These are phyloP conservation scores for Sardinella longiceps DNA, from an alignment of 2,797 vertebrate genomes.

Conservation along the genomic window DNA sequence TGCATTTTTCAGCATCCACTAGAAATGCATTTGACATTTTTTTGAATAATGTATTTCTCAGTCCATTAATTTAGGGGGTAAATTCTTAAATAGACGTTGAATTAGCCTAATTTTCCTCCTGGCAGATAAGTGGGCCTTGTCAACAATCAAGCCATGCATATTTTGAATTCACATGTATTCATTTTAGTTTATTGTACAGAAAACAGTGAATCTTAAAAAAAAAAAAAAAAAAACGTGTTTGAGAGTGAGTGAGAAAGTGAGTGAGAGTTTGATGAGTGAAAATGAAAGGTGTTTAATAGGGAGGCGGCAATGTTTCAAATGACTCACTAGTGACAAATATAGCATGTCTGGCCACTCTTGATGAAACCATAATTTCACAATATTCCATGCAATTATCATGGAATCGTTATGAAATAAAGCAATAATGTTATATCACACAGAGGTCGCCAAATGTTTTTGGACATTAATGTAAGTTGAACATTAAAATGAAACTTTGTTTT, in stretches of 20 bases:
- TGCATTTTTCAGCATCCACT: slow-evolving; percentile 52
- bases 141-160: not conserved
- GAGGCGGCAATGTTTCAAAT: too few relatives aligned
- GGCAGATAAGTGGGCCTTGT: slow-evolving; percentile 42
- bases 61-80: slow-evolving; percentile 54
- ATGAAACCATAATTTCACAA: not conserved
- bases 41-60: slow-evolving; percentile 60
- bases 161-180: not conserved
- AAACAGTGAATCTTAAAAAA: too few relatives aligned
- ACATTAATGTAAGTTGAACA: too few relatives aligned
- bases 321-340: not conserved
- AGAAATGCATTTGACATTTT: slow-evolving; percentile 48
- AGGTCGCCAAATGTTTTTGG: not conserved
- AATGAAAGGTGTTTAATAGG: too few relatives aligned
- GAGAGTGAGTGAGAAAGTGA: too few relatives aligned
- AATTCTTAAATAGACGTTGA: slow-evolving; percentile 51
- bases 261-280: too few relatives aligned
- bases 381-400: not conserved
- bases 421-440: not conserved
- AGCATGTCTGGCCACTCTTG: not conserved
- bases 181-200: too few relatives aligned
- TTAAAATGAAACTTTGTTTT: too few relatives aligned
- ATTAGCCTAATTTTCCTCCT: slow-evolving; percentile 54
- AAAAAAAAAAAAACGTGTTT: too few relatives aligned
- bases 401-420: too few relatives aligned